Percentiles rank a stretch among this genome's conserved stretches.
These are phyloP conservation scores for Ochropleura plecta DNA, from an alignment of 2,888 invertebrate genomes.

Conservation along the genomic window DNA sequence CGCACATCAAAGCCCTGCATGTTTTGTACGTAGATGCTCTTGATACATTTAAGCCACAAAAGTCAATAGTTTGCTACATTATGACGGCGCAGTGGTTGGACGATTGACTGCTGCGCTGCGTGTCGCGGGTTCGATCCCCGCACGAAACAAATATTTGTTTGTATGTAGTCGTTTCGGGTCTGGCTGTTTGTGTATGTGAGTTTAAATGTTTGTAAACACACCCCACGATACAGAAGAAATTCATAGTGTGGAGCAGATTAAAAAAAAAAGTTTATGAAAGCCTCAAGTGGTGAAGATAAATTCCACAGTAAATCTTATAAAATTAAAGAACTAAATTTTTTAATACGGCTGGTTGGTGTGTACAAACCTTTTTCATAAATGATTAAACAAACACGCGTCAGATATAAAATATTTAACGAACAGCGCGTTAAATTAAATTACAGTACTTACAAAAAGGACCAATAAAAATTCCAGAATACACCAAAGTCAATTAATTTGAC, in stretches of 20 bases:
- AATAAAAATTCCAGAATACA: slow-evolving; percentile 5
- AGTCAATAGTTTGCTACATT: not conserved
- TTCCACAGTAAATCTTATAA: not conserved
- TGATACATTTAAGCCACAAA: not conserved
- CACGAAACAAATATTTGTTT: too few species aligned
- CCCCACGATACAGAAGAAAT: too few species aligned
- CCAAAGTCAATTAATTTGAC: not conserved
- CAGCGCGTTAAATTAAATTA: not conserved
- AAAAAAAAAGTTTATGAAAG: not conserved
- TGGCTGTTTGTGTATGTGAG: too few species aligned
- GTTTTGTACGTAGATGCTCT: not conserved
- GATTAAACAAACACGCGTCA: not conserved
- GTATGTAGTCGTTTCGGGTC: too few species aligned
- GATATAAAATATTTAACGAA: not conserved
- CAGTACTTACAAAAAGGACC: not conserved
- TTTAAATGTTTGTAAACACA: too few species aligned
- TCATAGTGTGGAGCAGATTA: too few species aligned
- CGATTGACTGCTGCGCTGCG: too few species aligned
- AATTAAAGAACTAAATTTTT: not conserved
- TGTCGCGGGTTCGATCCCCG: too few species aligned
- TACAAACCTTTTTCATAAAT: not conserved
- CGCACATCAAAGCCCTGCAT: not conserved
- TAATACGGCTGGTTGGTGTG: not conserved
- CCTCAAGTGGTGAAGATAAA: not conserved
- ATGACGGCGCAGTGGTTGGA: too few species aligned